phyloP scores from a whole-genome alignment of 2,113 vertebrate species.

The Myocastor coypus region DNA sequence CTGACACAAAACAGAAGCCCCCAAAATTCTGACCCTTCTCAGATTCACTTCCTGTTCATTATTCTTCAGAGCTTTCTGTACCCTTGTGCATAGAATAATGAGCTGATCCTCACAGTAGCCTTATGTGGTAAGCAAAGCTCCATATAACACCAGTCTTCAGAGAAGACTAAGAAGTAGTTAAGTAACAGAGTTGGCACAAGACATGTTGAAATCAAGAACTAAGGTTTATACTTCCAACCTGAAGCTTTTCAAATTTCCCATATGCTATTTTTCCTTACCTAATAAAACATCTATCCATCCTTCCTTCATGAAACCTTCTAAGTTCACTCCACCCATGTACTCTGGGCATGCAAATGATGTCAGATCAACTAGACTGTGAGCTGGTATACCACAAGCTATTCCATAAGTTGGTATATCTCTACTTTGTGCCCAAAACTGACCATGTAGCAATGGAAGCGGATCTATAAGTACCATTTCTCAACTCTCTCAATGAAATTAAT shows the following conservation, averaged over 20 bases:
- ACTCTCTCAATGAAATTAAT: background rate
- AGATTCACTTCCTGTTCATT: background rate
- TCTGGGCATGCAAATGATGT: background rate
- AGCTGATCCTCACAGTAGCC: background rate
- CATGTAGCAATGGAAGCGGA: slow-evolving; percentile 2
- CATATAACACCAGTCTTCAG: background rate
- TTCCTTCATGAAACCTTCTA: background rate
- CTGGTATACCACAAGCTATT: too few relatives aligned
- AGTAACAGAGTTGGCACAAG: background rate
- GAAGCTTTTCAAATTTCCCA: background rate
- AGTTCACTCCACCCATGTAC: background rate
- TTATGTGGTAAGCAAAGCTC: background rate
- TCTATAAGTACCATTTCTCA: slow-evolving; percentile 35
- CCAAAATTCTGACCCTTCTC: rapidly evolving
- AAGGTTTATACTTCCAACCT: background rate
- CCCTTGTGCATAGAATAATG: too few relatives aligned
- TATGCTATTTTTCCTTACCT: background rate
- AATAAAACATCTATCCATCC: rapidly evolving
- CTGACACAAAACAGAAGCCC: background rate
- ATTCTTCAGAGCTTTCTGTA: background rate
- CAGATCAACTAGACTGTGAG: background rate
- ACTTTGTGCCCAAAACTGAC: background rate
- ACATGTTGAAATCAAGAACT: background rate
- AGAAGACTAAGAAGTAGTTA: background rate
- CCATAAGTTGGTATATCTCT: background rate